phyloP scores from a whole-genome alignment of 2,888 invertebrate species.

The Phaonia tiefii region DNA sequence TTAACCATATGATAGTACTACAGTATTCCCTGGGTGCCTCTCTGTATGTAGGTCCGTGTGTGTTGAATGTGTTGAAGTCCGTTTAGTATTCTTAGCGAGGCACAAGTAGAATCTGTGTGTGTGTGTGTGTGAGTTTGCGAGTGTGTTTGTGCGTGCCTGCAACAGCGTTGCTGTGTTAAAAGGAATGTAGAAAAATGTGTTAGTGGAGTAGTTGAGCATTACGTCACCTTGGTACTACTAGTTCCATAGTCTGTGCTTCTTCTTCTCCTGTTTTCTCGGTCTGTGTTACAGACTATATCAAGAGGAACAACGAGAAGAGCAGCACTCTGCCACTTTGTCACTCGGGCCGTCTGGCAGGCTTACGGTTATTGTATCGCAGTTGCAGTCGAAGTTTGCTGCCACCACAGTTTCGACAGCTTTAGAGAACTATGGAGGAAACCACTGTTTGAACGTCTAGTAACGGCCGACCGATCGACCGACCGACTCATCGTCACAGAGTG shows the following conservation, averaged over 20 bases:
- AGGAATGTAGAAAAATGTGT: conserved; percentile 80
- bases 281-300: conserved; percentile 69
- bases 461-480: neutral
- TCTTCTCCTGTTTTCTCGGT: conserved; percentile 69
- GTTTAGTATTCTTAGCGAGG: neutral
- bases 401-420: neutral
- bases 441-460: conserved; percentile 1
- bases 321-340: too few relatives aligned
- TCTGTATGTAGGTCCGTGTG: conserved; percentile 3
- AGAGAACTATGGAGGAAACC: conserved; percentile 12
- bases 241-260: conserved; percentile 48
- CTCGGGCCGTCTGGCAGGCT: conserved; percentile 19
- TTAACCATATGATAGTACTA: neutral
- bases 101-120: neutral
- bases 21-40: neutral
- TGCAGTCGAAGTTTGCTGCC: conserved; percentile 14
- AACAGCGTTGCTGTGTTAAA: conserved; percentile 62
- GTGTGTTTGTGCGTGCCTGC: neutral
- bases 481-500: conserved; percentile 8
- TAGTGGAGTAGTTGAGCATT: conserved; percentile 80
- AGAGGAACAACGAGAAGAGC: too few relatives aligned
- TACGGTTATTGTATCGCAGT: conserved; percentile 26
- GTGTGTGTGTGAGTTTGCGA: neutral
- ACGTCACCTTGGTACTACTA: conserved; percentile 77
- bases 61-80: neutral